Conservation (phyloP, 1,140 invertebrate species). For the Parapsyche elsis region DNA sequence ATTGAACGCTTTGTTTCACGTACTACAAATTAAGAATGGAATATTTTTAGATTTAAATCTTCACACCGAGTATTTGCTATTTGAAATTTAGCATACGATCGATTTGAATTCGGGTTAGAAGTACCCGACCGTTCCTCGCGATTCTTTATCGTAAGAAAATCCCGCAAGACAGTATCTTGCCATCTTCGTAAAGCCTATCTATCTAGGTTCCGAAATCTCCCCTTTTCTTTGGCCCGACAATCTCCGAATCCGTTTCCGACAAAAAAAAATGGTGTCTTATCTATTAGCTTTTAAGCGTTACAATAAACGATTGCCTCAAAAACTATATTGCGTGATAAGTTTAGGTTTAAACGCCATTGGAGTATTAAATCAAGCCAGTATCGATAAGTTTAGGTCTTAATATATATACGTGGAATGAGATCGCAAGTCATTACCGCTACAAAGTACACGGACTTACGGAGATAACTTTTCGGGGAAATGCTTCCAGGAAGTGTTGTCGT, state of each 20-base stretch:
- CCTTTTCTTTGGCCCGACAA: background rate
- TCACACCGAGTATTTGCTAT: no score
- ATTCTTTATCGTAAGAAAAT: slow-evolving; percentile 40
- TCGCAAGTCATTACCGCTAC: background rate
- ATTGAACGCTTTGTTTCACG: no score
- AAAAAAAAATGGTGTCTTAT: slow-evolving; percentile 27
- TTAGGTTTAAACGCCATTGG: no score
- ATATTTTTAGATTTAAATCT: no score
- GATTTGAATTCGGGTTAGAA: background rate
- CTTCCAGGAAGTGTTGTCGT: background rate
- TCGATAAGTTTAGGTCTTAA: background rate
- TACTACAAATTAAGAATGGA: no score
- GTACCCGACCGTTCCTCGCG: slow-evolving; percentile 18
- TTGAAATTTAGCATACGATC: no score
- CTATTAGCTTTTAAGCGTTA: slow-evolving; percentile 40
- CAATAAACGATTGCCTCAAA: background rate
- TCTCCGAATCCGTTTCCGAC: slow-evolving; percentile 17
- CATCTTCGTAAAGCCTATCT: slow-evolving; percentile 36
- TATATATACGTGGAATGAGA: background rate
- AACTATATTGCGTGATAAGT: no score
- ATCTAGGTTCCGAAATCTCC: slow-evolving; percentile 26
- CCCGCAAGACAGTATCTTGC: slow-evolving; percentile 38
- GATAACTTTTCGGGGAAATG: slow-evolving; percentile 3
- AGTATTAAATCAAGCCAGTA: no score
- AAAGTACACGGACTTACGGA: background rate